Evolutionary conservation across 2,888 invertebrate species (phyloP).

Genomic region (Limnephilus lunatus): DNA sequence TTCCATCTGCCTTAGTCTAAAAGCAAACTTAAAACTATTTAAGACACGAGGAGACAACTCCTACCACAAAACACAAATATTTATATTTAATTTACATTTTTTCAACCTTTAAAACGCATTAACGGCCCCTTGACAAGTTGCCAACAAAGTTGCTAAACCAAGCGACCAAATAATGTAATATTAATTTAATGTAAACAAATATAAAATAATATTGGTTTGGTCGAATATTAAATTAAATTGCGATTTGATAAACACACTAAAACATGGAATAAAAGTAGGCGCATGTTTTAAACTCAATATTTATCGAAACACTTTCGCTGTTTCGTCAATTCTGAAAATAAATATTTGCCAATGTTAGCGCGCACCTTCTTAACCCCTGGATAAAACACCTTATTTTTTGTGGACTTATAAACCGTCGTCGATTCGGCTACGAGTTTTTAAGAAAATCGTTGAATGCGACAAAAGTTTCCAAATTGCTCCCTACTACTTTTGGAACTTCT

Average conservation of each 20-base stretch:
- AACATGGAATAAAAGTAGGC: background rate
- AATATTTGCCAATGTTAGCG: background rate
- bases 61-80: background rate
- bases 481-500: no score
- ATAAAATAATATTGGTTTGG: background rate
- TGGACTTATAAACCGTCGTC: no score
- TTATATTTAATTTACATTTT: background rate
- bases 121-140: background rate
- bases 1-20: background rate
- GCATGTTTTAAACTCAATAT: background rate
- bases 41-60: background rate
- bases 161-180: background rate
- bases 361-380: no score
- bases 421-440: no score
- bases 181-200: background rate
- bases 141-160: background rate
- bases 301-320: background rate
- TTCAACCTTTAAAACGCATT: background rate
- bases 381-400: no score
- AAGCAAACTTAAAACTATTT: background rate
- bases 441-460: no score
- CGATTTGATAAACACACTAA: no score
- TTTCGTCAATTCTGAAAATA: background rate
- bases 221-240: background rate
- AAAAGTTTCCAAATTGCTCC: no score